These are phyloP conservation scores for Phyllotreta cruciferae DNA, from an alignment of 2,888 invertebrate genomes.

Conservation along the genomic window DNA sequence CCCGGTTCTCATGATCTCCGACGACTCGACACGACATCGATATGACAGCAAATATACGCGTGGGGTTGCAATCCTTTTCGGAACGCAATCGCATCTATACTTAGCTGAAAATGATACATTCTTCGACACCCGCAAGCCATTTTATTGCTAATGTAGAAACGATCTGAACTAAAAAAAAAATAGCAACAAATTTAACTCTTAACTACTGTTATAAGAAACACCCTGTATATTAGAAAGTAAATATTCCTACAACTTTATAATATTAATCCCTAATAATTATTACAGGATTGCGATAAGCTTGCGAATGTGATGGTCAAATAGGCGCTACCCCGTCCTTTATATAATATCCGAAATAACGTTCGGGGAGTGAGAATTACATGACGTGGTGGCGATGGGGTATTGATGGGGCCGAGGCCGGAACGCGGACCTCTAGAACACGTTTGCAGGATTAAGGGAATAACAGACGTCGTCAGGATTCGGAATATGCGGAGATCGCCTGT, in stretches of 20 bases:
- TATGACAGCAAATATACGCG: background rate
- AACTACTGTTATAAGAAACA: conserved; percentile 1
- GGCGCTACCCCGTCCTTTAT: background rate
- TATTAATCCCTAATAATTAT: background rate
- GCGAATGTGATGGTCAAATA: background rate
- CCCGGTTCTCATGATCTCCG: conserved; percentile 47
- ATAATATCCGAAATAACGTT: background rate
- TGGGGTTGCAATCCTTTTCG: no score
- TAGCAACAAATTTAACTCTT: no score
- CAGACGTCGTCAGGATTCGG: conserved; percentile 44
- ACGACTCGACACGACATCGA: conserved; percentile 40
- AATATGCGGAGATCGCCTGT: conserved; percentile 47
- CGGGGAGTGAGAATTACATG: conserved; percentile 40
- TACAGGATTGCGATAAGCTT: background rate
- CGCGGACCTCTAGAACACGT: conserved; percentile 57
- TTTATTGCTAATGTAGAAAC: no score
- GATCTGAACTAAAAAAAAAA: no score
- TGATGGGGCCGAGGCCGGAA: conserved; percentile 56
- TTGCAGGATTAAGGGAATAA: conserved; percentile 54
- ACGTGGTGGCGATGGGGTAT: conserved; percentile 53
- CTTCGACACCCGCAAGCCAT: no score
- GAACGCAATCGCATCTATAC: no score
- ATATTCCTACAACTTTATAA: no score
- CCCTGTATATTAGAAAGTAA: background rate
- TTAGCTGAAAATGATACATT: no score